Base-by-base conservation (phyloP, 2,888 invertebrate species). In the Heliconius sara region DNA sequence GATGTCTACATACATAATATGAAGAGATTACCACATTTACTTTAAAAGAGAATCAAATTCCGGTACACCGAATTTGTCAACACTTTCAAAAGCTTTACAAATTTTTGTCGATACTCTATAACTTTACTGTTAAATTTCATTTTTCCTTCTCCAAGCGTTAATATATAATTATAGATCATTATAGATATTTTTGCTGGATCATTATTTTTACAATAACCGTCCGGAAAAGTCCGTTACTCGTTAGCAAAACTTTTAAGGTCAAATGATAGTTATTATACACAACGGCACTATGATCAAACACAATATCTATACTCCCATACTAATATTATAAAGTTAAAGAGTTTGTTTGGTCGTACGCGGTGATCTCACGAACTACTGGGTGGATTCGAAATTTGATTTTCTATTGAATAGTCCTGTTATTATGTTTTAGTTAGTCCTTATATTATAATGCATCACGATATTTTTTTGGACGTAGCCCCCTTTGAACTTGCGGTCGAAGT, bases 161-260 rank as follows among this genome's bases (percentile, higher is more conserved):
- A 52, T 72, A 47, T 10, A 57, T 72, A 22, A 30, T 72, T 72
- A 52, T 30, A 72, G 22, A 57, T 57, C 68, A 47, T 70, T 43
- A 70, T 47, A 43, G 25, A 70, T 70, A 16, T 39, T 27, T 47
- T 13, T 13, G 70, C 3, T 70, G 43, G 43, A 70, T 47, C 43
- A 47, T 47, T 43, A 77, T 72, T 78, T 34, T 27, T 27, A 72
- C 72, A 66, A 78, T 78, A 63, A 27, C 63, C 43, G 77, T 63
- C 63, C 7, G n/a, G 47, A 34, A 52, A 19, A 19, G 63, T 9
- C 77, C 77, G 77, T 66, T 78, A 78, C n/a, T 78, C 63, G 77
- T 72, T 72, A 78, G 65, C 34, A 25, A 52, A 16, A 67, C 16
- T 34, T 13, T 57, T 73, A 13, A 73, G 57, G 73, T 60, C 73